phyloP scores from a whole-genome alignment of 2,888 invertebrate species.

The Tryphoninae sp. region DNA sequence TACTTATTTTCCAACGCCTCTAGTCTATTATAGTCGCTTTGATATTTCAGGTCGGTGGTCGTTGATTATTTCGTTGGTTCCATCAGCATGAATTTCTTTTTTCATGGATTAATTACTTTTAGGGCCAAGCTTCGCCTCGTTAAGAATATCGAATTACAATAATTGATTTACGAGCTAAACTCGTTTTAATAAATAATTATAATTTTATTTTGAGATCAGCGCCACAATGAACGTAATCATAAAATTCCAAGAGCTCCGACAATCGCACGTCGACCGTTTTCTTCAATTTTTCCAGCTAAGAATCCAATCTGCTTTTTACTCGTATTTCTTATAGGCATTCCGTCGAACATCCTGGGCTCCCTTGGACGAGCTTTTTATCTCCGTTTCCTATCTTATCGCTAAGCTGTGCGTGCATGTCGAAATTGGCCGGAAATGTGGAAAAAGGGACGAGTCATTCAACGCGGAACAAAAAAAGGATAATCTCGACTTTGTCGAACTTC shows the following conservation, averaged over 20 bases:
- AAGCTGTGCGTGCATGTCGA: conserved; percentile 15
- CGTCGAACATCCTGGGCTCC: background rate
- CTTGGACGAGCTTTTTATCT: conserved; percentile 27
- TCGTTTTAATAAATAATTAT: background rate
- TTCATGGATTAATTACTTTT: background rate
- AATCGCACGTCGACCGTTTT: background rate
- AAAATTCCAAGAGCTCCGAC: background rate
- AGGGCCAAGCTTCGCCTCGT: background rate
- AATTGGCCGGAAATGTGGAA: conserved; percentile 24
- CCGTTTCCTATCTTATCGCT: background rate
- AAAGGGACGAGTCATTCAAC: conserved; percentile 18
- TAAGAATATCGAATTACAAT: background rate
- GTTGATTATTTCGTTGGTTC: background rate
- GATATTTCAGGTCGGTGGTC: background rate
- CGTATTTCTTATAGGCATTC: background rate
- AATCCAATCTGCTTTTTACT: conserved; percentile 25
- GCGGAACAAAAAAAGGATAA: conserved; percentile 10
- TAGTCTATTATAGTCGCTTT: background rate
- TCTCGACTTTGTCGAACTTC: conserved; percentile 6
- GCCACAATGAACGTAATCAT: background rate
- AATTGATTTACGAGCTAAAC: background rate
- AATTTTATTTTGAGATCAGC: background rate
- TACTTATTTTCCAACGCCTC: background rate
- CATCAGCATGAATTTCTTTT: background rate
- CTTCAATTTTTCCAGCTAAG: conserved; percentile 2